These are phyloP conservation scores for Hydrophis major DNA, from an alignment of 2,797 vertebrate genomes.

Conservation along the genomic window DNA sequence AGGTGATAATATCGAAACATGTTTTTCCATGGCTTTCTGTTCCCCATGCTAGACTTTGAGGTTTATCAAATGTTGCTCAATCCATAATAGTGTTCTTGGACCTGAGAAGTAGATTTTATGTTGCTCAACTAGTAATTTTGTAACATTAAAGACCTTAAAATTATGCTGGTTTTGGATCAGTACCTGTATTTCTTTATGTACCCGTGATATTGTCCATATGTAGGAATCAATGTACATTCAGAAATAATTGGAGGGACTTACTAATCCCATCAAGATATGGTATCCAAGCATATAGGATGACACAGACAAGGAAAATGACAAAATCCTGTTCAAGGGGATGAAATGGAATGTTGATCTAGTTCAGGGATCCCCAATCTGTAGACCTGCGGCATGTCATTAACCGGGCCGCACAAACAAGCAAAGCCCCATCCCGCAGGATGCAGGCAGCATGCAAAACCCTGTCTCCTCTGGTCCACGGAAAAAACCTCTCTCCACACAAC, in stretches of 20 bases:
- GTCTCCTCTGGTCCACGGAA: not conserved
- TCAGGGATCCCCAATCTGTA: not conserved
- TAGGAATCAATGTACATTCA: not conserved
- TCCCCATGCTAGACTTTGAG: not conserved
- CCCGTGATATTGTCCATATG: not conserved
- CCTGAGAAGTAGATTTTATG: not conserved
- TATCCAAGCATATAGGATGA: not conserved
- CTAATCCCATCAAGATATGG: not conserved
- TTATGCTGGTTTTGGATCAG: not conserved
- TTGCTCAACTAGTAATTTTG: not conserved
- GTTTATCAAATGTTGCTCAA: constrained; percentile 13
- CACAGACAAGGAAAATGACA: not conserved
- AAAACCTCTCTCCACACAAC: not conserved
- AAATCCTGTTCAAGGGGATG: not conserved
- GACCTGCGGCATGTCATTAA: not conserved
- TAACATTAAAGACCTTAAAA: not conserved
- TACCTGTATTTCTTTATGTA: not conserved
- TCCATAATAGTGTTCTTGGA: not conserved
- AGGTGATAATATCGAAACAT: not conserved
- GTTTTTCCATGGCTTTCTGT: constrained; percentile 18
- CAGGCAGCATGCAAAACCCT: not conserved
- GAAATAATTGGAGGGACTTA: not conserved
- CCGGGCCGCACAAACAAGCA: too few relatives aligned
- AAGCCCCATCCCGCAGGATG: not conserved
- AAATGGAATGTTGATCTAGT: not conserved